Evolutionary conservation across 92 coral and sea anemone species (phyloP).

Genomic region (Isaurus tuberculatus): DNA sequence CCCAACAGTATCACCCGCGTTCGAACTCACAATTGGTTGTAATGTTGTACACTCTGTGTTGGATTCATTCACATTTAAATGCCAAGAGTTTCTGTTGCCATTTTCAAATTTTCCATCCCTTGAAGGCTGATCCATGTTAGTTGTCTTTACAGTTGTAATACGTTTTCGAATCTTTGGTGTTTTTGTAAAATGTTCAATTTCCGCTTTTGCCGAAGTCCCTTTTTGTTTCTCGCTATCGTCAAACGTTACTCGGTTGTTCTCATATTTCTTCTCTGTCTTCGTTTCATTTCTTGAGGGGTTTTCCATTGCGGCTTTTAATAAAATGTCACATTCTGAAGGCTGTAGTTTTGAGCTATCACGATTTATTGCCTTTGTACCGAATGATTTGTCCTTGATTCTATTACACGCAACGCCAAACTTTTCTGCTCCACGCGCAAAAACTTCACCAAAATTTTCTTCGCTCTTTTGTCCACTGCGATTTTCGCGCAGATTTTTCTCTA

Average conservation of each 20-base stretch:
- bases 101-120: not conserved
- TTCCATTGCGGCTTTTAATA: not conserved
- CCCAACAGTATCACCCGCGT: not conserved
- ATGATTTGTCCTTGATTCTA: not conserved
- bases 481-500: not conserved
- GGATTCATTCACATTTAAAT: not conserved
- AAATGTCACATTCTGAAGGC: not conserved
- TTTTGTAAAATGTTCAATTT: not conserved
- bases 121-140: not conserved
- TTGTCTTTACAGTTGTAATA: not conserved
- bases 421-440: not conserved
- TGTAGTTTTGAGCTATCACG: not conserved
- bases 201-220: not conserved
- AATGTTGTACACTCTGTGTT: not conserved
- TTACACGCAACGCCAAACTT: not conserved
- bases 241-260: not conserved
- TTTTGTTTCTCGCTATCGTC: not conserved
- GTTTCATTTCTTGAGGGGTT: not conserved
- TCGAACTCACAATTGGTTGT: not conserved
- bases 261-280: slow-evolving; percentile 2
- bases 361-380: not conserved
- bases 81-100: not conserved
- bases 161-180: not conserved
- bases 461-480: not conserved
- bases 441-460: not conserved